Evolutionary conservation across 2,888 invertebrate species (phyloP).

Genomic region (Endotricha flammealis): DNA sequence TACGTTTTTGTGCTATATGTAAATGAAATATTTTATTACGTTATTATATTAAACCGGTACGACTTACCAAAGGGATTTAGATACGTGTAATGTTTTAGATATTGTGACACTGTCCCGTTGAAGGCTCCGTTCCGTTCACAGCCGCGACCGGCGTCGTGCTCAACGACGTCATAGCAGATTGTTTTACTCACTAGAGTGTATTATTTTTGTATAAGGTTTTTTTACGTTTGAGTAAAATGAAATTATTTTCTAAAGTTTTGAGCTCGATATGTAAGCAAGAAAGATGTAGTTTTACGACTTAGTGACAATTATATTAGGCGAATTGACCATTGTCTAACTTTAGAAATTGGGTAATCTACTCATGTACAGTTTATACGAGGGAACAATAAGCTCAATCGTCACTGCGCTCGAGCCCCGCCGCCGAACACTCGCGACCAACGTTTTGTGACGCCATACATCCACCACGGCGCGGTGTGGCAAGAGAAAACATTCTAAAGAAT

Average conservation of each 20-base stretch:
- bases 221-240: constrained; percentile 33
- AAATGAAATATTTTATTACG: constrained; percentile 47
- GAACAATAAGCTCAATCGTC: constrained; percentile 48
- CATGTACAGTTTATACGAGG: constrained; percentile 50
- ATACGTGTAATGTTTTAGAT: constrained; percentile 66
- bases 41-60: constrained; percentile 69
- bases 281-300: constrained; percentile 39
- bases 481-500: constrained; percentile 30
- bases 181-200: constrained; percentile 27
- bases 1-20: constrained; percentile 50
- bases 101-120: constrained; percentile 45
- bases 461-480: constrained; percentile 21
- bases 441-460: not conserved
- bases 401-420: not conserved
- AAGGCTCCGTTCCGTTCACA: constrained; percentile 34
- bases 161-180: constrained; percentile 17
- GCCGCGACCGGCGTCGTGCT: constrained; percentile 28
- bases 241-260: constrained; percentile 34
- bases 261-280: constrained; percentile 28
- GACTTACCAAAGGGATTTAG: constrained; percentile 73
- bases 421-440: no score
- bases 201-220: constrained; percentile 43
- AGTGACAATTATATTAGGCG: constrained; percentile 49
- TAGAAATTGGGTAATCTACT: constrained; percentile 28
- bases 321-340: constrained; percentile 36